Conservation (phyloP, 1,140 invertebrate species). For the Argopecten irradians region DNA sequence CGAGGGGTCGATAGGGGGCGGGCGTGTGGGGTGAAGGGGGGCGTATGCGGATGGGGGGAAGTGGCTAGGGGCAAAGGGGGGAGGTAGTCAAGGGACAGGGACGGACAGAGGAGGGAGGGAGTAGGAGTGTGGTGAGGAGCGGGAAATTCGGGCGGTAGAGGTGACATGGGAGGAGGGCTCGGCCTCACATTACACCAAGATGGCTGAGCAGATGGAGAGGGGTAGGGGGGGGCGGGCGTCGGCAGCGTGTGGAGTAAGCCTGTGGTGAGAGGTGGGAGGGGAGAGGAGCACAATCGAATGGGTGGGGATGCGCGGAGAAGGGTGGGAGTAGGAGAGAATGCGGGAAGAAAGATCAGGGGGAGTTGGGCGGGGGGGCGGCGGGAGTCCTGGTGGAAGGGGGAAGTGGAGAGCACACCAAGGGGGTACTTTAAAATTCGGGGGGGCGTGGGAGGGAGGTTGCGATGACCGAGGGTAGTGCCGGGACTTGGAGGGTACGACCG, state of each 20-base stretch:
- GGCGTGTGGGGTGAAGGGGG: not conserved
- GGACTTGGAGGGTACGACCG: not conserved
- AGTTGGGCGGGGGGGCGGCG: not conserved
- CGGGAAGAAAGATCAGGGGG: not conserved
- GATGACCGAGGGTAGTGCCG: not conserved
- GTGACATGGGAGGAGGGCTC: not conserved
- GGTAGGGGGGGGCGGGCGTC: too few relatives aligned
- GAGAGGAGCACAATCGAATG: too few relatives aligned
- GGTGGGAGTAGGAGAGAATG: not conserved
- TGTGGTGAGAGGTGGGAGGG: too few relatives aligned
- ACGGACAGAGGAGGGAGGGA: not conserved
- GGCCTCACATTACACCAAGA: not conserved
- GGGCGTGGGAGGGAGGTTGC: not conserved
- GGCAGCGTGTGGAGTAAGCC: too few relatives aligned
- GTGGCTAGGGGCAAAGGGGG: not conserved
- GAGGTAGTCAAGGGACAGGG: constrained; percentile 31
- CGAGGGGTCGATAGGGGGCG: not conserved
- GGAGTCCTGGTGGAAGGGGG: not conserved
- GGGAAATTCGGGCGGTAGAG: not conserved
- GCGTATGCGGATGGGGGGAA: not conserved
- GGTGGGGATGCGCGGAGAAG: not conserved
- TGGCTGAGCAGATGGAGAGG: not conserved
- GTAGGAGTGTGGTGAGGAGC: not conserved
- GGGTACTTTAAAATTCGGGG: not conserved
- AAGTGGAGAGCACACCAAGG: not conserved